Evolutionary conservation across 2,797 vertebrate genomes (phyloP), one percentile per base, ranked within the genome.

Genomic region (Chromis chromis): DNA sequence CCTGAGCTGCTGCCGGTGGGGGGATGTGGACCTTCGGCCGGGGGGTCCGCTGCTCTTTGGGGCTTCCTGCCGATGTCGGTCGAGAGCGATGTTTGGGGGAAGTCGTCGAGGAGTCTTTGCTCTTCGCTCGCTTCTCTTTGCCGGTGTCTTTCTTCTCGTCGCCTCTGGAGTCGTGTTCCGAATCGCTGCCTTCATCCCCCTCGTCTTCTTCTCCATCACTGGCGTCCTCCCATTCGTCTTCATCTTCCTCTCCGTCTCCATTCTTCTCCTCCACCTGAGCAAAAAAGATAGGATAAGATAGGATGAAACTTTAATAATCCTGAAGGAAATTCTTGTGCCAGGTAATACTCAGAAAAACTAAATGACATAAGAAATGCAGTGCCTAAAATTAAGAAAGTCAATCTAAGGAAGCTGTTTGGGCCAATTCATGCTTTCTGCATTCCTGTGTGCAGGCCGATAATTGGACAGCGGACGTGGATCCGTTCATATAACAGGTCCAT

Each of bases 221-320:
- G 63, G 93, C 89, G 52, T 94, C 93, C 71, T 91, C 93, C 93
- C 93, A 94, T 13, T 93, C 89, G 0, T 94, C 93, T 0, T 95
- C 92, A 0, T 94, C 92, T 0, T 91, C 91, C 13, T 90, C 90
- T 21, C 25, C 81, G 0, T 70, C 76, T 3, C 33, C 77, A 1
- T 48, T 77, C 31, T 83, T 91, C 52, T 80, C 65, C 24, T 82
- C 87, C 61, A 53, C 80, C 90, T 93, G 68, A 52, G 42, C n/a
- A n/a, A 40, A 56, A 57, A 28, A 17, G 13, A 24, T 25, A 25
- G 25, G 25, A 25, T 25, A 25, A 4, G 25, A 25, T 25, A 22
- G 10, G 8, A 8, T 4, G 6, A 52, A 21, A 36, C 33, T 36
- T 36, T 12, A 36, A 11, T 10, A 11, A 36, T 11, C 10, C 9